Evolutionary conservation across 2,888 invertebrate species (phyloP).

Genomic region (Andrena fulva): DNA sequence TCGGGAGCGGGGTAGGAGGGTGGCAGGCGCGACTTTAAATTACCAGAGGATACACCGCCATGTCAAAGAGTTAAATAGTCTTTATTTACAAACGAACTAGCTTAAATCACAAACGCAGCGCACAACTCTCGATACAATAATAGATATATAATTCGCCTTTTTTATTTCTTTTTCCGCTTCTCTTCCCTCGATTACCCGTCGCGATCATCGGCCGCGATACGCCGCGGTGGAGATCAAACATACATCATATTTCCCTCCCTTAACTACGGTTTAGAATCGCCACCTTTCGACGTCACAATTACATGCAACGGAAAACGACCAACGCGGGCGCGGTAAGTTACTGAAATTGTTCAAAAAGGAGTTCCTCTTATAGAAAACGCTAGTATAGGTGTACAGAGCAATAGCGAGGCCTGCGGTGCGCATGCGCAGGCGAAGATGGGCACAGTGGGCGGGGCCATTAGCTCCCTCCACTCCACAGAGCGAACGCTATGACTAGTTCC

Average conservation of each 20-base stretch:
- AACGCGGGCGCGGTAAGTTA: too few relatives aligned
- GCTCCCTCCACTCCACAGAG: too few relatives aligned
- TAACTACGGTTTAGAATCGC: not conserved
- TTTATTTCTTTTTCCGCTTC: constrained; percentile 50
- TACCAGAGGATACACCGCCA: not conserved
- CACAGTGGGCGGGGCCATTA: too few relatives aligned
- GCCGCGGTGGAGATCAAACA: constrained; percentile 11
- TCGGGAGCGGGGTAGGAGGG: not conserved
- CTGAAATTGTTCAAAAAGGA: too few relatives aligned
- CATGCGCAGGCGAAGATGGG: too few relatives aligned
- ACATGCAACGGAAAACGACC: too few relatives aligned
- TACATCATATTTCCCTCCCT: not conserved
- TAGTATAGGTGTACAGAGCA: too few relatives aligned
- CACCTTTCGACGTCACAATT: not conserved
- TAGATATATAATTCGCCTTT: constrained; percentile 74
- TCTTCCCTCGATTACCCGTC: constrained; percentile 50
- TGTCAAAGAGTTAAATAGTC: constrained; percentile 84
- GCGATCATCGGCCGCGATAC: constrained; percentile 60
- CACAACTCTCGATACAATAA: constrained; percentile 80
- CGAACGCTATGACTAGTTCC: too few relatives aligned
- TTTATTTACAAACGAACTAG: constrained; percentile 85
- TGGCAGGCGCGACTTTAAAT: not conserved
- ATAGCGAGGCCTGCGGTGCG: too few relatives aligned
- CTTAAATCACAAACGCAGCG: constrained; percentile 82
- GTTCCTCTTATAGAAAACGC: too few relatives aligned